Evolutionary conservation across 2,888 invertebrate genomes (phyloP).

Genomic region (Gryllus longicercus): DNA sequence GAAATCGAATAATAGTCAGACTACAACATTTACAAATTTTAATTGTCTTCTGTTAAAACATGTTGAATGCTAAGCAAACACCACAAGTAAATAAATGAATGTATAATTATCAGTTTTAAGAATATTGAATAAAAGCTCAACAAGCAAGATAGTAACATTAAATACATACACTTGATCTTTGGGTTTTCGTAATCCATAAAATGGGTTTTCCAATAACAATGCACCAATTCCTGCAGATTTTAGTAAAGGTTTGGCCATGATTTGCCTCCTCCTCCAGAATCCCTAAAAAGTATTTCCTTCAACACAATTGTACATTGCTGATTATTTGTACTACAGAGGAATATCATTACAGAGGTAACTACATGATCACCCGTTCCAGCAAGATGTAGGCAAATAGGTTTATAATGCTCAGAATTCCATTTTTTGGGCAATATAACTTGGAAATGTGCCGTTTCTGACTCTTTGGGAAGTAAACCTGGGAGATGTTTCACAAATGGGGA

Average conservation of each 20-base stretch:
- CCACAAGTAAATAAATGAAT: background rate
- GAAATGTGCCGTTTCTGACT: slow-evolving; percentile 79
- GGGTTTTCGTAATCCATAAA: slow-evolving; percentile 86
- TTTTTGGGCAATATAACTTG: slow-evolving; percentile 75
- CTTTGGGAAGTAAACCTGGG: slow-evolving; percentile 82
- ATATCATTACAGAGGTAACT: slow-evolving; percentile 41
- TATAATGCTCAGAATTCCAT: slow-evolving; percentile 66
- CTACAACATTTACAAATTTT: background rate
- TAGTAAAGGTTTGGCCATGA: slow-evolving; percentile 87
- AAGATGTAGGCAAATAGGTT: slow-evolving; percentile 88
- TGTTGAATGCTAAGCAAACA: background rate
- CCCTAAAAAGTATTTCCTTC: slow-evolving; percentile 55
- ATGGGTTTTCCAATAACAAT: slow-evolving; percentile 94
- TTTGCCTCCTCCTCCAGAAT: slow-evolving; percentile 83
- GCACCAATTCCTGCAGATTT: slow-evolving; percentile 88
- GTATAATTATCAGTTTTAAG: background rate
- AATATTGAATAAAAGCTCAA: background rate
- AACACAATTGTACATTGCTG: slow-evolving; percentile 64
- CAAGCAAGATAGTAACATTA: background rate
- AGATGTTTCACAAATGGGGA: slow-evolving; percentile 79
- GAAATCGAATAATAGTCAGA: slow-evolving; percentile 37
- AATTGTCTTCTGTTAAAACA: background rate
- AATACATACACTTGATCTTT: slow-evolving; percentile 72
- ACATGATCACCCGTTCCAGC: slow-evolving; percentile 99
- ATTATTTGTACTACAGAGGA: slow-evolving; percentile 75